Conservation (phyloP, 2,797 vertebrate genomes). For the Buphagus erythrorhynchus region DNA sequence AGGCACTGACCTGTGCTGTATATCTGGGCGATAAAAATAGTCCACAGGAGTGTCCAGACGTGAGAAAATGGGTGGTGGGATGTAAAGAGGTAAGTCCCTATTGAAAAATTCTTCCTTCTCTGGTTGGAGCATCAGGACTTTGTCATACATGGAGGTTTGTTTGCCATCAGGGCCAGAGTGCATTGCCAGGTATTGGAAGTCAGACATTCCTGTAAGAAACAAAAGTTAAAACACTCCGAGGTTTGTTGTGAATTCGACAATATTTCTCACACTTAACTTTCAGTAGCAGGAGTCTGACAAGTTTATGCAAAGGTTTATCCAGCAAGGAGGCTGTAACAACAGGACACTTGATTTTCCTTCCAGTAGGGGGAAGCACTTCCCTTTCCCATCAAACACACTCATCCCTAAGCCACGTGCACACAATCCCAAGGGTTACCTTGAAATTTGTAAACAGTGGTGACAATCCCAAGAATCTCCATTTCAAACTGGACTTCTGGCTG, state of each 20-base stretch:
- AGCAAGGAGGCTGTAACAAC: background rate
- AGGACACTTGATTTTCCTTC: background rate
- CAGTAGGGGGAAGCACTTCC: background rate
- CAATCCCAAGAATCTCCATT: constrained; percentile 87
- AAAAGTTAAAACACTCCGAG: background rate
- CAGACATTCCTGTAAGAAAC: constrained; percentile 87
- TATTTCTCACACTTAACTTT: background rate
- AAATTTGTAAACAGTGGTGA: constrained; percentile 93
- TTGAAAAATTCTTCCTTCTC: constrained; percentile 92
- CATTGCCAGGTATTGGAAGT: constrained; percentile 93
- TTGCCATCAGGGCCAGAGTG: constrained; percentile 77
- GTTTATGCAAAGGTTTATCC: background rate
- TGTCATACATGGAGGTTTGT: constrained; percentile 87
- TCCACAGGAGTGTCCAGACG: constrained; percentile 90
- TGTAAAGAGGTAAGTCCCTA: constrained; percentile 84
- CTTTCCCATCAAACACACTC: background rate
- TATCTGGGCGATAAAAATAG: constrained; percentile 91
- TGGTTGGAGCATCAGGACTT: constrained; percentile 86
- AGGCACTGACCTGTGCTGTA: constrained; percentile 79
- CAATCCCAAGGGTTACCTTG: constrained; percentile 82
- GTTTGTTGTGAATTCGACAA: background rate
- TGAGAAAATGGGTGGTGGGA: constrained; percentile 94
- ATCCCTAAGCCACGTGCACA: rapidly evolving
- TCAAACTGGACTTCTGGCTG: constrained; percentile 73
- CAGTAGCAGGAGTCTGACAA: background rate